Percentiles rank a stretch among this genome's conserved stretches.
phyloP scores from a whole-genome alignment of 2,113 vertebrate genomes.

The Crocuta crocuta region DNA sequence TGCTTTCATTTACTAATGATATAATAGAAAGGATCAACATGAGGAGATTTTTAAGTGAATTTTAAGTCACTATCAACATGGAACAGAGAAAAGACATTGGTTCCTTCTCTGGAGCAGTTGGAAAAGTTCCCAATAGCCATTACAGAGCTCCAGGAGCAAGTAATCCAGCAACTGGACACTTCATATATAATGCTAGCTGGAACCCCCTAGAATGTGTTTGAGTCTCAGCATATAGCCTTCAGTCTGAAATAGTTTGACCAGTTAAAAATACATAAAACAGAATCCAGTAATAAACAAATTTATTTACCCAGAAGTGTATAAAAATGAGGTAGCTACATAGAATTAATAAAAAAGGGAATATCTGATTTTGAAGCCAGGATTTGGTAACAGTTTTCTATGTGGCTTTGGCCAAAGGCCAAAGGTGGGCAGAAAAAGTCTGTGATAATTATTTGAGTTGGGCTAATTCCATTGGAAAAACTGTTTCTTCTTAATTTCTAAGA shows the following conservation, averaged over 20 bases:
- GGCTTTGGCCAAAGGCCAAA: neutral
- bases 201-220: neutral
- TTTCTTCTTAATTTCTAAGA: neutral
- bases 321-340: neutral
- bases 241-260: neutral
- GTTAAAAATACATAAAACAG: constrained; percentile 26
- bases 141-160: neutral
- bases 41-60: neutral
- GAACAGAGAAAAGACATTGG: neutral
- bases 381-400: neutral
- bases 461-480: neutral
- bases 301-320: neutral
- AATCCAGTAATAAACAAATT: neutral
- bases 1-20: neutral
- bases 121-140: neutral
- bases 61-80: neutral
- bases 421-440: neutral
- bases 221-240: neutral
- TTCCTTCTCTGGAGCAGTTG: neutral
- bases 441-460: neutral
- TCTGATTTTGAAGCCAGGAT: neutral
- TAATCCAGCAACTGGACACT: neutral
- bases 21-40: neutral
- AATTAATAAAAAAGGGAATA: constrained; percentile 22
- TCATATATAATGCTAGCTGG: neutral